Conservation (phyloP, 2,888 invertebrate genomes). For the Cataglyphis albicans region DNA sequence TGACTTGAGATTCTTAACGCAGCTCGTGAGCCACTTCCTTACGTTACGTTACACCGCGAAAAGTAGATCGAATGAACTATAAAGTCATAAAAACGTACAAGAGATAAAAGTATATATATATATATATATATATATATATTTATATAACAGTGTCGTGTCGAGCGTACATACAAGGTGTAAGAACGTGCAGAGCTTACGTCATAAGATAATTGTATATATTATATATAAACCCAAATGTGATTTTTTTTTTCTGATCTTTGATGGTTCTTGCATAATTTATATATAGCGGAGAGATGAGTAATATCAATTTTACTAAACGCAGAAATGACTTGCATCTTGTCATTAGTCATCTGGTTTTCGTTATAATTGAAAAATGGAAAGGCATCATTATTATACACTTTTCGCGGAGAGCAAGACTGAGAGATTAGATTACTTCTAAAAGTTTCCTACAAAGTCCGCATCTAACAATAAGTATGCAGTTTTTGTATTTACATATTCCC, state of each 20-base stretch:
- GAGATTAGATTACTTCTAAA: constrained; percentile 1
- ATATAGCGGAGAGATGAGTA: neutral
- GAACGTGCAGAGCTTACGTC: neutral
- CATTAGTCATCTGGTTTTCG: neutral
- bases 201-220: neutral
- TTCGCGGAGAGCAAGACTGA: neutral
- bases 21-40: constrained; percentile 14
- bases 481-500: neutral
- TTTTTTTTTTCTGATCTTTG: neutral
- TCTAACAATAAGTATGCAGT: neutral
- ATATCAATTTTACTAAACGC: neutral
- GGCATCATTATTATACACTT: neutral
- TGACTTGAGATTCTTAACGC: constrained; percentile 20
- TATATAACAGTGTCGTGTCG: neutral
- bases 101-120: neutral
- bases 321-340: neutral
- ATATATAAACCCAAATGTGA: neutral
- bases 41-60: constrained; percentile 3
- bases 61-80: constrained; percentile 10
- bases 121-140: neutral
- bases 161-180: neutral
- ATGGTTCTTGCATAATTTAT: neutral
- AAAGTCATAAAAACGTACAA: neutral
- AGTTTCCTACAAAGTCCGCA: neutral
- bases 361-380: neutral